These are phyloP conservation scores for Vultur gryphus DNA, from an alignment of 2,797 vertebrate species.

Conservation along the genomic window DNA sequence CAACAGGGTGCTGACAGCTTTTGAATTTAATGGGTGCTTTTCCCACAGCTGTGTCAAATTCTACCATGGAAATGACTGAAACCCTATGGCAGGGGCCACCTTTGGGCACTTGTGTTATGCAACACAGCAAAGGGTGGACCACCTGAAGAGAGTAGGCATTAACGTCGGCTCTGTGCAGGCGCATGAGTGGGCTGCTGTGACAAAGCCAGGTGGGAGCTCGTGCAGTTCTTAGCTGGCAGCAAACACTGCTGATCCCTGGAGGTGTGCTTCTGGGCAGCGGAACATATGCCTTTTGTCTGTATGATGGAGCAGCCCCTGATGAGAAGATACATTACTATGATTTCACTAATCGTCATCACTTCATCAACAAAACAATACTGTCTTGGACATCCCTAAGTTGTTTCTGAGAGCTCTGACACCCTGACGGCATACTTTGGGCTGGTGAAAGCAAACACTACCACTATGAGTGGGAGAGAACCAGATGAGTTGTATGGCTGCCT, in stretches of 20 bases:
- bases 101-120: not conserved
- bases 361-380: not conserved
- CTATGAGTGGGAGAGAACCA: not conserved
- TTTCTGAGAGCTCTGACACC: not conserved
- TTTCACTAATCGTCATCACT: not conserved
- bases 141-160: not conserved
- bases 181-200: not conserved
- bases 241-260: not conserved
- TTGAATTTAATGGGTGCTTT: not conserved
- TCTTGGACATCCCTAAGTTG: not conserved
- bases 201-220: not conserved
- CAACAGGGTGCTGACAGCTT: not conserved
- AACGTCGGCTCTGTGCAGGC: accelerated
- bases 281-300: not conserved
- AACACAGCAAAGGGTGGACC: not conserved
- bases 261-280: not conserved
- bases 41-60: not conserved
- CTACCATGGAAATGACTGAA: not conserved
- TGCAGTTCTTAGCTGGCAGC: not conserved
- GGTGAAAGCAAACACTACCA: not conserved
- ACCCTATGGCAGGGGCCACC: not conserved
- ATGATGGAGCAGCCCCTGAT: not conserved
- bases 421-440: not conserved
- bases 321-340: not conserved
- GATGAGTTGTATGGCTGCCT: not conserved